These are phyloP conservation scores for Rhopilema esculentum DNA, from an alignment of 30 jellyfish, hydroid and myxozoan species.

Conservation along the genomic window DNA sequence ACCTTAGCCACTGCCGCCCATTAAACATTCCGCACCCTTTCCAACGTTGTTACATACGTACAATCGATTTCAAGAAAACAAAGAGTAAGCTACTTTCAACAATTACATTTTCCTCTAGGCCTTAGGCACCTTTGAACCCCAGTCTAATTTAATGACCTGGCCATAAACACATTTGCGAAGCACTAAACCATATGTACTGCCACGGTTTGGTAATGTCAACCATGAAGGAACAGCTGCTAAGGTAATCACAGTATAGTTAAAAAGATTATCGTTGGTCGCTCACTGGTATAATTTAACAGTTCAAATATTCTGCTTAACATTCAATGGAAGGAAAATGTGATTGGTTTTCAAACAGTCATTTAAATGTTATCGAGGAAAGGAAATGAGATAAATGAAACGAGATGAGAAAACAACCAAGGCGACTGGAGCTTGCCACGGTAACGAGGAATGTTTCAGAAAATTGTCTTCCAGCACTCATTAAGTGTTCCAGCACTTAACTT, in stretches of 20 bases:
- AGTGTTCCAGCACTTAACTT: too few species aligned
- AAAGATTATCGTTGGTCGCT: background rate
- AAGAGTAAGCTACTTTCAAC: too few species aligned
- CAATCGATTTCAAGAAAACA: too few species aligned
- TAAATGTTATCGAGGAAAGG: background rate
- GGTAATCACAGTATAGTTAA: background rate
- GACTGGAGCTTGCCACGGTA: background rate
- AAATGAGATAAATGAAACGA: background rate
- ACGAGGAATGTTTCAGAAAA: background rate
- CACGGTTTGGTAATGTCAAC: background rate
- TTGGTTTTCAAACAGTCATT: background rate
- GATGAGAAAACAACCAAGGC: background rate
- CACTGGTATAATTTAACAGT: background rate
- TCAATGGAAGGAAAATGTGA: background rate
- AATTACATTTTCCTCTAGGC: too few species aligned
- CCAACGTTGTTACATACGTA: too few species aligned
- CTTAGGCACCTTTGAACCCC: too few species aligned
- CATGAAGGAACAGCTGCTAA: background rate
- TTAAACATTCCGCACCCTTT: too few species aligned
- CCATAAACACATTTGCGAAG: too few species aligned
- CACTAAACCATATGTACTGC: background rate
- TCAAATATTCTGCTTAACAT: background rate
- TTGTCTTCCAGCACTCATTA: too few species aligned
- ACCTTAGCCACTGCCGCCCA: too few species aligned
- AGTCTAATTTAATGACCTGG: too few species aligned